Percentiles rank a stretch among this genome's conserved stretches.
phyloP scores from a whole-genome alignment of 92 coral and sea anemone species.

The Parazoanthus swiftii region DNA sequence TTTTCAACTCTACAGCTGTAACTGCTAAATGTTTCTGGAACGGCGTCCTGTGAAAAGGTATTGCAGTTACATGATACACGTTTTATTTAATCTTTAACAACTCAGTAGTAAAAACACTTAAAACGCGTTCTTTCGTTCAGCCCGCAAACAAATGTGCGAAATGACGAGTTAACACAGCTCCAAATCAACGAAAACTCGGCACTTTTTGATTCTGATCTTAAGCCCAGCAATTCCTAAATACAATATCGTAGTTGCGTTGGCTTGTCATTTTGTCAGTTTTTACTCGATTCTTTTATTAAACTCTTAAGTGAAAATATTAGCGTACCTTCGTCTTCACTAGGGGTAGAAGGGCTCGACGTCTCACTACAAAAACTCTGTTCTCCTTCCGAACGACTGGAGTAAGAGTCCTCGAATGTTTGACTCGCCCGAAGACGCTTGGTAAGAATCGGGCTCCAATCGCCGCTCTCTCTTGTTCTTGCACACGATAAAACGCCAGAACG shows the following conservation, averaged over 20 bases:
- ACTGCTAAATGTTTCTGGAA: background rate
- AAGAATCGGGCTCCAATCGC: constrained; percentile 17
- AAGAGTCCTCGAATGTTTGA: constrained; percentile 32
- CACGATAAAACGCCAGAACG: constrained; percentile 43
- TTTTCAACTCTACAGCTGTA: background rate
- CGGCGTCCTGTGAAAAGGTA: background rate
- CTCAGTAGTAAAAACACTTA: too few relatives aligned
- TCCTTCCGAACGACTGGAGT: constrained; percentile 58
- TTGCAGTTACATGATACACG: background rate
- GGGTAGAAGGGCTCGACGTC: constrained; percentile 55
- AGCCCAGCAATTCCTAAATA: background rate
- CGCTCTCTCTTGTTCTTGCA: background rate
- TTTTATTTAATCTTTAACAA: background rate
- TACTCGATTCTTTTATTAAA: background rate
- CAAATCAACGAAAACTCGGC: background rate
- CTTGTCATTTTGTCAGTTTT: background rate
- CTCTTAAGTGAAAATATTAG: background rate
- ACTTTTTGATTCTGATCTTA: too few relatives aligned
- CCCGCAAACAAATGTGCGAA: background rate
- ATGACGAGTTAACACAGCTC: background rate
- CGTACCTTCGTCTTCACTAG: constrained; percentile 44
- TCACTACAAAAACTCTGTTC: constrained; percentile 59
- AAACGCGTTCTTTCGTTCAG: background rate
- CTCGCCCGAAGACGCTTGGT: constrained; percentile 24
- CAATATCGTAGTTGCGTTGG: background rate